These are phyloP conservation scores for Rapana venosa DNA, from an alignment of 2,888 invertebrate genomes.

Conservation along the genomic window DNA sequence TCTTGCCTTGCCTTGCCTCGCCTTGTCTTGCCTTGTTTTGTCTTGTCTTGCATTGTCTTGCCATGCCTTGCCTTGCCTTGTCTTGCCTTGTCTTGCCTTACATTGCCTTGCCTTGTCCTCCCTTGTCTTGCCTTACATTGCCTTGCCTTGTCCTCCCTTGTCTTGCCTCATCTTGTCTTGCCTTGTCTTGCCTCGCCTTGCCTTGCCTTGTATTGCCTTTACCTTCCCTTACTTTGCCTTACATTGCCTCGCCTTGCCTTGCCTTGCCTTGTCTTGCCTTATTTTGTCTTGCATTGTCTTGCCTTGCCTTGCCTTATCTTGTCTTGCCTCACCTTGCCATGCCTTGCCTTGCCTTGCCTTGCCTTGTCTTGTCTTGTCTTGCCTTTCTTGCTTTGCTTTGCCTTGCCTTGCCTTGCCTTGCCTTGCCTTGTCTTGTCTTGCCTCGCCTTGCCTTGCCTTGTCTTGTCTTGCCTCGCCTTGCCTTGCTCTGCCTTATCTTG, in stretches of 20 bases:
- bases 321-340: conserved; percentile 15
- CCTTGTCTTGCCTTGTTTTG: conserved; percentile 16
- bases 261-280: conserved; percentile 26
- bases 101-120: conserved; percentile 5
- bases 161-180: no score
- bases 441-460: conserved; percentile 12
- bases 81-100: conserved; percentile 24
- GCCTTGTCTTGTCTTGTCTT: not conserved
- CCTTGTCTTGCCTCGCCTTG: conserved; percentile 6
- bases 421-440: not conserved
- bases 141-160: conserved; percentile 12
- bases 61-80: conserved; percentile 25
- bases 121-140: not conserved
- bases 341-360: conserved; percentile 11
- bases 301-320: conserved; percentile 30
- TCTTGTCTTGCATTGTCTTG: conserved; percentile 7
- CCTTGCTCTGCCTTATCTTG: not conserved
- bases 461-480: conserved; percentile 5
- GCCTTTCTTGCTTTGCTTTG: no score
- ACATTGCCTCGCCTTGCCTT: conserved; percentile 20
- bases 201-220: not conserved
- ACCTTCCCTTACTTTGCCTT: conserved; percentile 22
- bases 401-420: conserved; percentile 12
- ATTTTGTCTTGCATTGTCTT: conserved; percentile 15
- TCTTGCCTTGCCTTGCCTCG: conserved; percentile 2